phyloP scores from a whole-genome alignment of 2,113 vertebrate genomes.

The Hyperopisus bebe region DNA sequence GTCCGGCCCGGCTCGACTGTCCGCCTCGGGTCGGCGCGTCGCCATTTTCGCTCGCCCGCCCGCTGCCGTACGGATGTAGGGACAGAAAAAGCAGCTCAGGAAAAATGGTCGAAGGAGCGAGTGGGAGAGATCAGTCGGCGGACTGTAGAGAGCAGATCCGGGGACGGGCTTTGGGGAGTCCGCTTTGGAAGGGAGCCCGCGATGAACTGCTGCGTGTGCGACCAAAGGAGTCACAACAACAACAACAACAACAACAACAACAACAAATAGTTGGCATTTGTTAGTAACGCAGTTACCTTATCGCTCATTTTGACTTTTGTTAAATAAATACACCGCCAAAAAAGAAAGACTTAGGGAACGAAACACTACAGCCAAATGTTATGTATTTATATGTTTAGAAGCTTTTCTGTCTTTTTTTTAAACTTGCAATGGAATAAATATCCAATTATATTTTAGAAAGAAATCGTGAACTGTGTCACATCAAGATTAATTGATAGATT shows the following conservation, averaged over 20 bases:
- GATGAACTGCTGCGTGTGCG: not conserved
- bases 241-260: not conserved
- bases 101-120: conserved; percentile 9
- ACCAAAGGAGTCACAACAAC: not conserved
- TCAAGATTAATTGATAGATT: not conserved
- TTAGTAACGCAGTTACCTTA: not conserved
- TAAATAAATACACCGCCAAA: not conserved
- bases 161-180: not conserved
- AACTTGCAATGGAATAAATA: not conserved
- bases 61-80: not conserved
- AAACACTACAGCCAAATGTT: not conserved
- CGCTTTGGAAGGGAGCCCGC: not conserved
- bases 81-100: not conserved
- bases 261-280: not conserved
- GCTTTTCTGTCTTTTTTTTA: not conserved
- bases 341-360: not conserved
- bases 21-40: not conserved
- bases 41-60: conserved; percentile 24
- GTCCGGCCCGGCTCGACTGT: not conserved
- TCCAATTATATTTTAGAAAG: not conserved
- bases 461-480: not conserved
- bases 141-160: not conserved
- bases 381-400: not conserved
- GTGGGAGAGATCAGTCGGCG: not conserved
- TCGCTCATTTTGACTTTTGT: not conserved